A percentile compares a stretch with the other conserved stretches of the same genome.
phyloP scores from a whole-genome alignment of 2,888 invertebrate species.

The Neria commutata region DNA sequence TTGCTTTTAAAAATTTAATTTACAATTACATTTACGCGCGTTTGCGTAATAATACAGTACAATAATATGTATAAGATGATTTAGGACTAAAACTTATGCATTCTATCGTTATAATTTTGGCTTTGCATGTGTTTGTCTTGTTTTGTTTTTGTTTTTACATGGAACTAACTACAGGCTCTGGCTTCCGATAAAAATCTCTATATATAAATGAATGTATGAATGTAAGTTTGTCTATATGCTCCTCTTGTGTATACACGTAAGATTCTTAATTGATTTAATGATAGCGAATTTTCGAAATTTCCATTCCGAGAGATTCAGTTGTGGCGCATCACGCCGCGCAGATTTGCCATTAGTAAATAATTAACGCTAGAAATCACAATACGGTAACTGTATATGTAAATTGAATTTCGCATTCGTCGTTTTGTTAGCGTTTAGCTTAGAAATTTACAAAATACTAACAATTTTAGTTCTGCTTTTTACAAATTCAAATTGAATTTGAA shows the following conservation, averaged over 20 bases:
- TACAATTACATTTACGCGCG: too few relatives aligned
- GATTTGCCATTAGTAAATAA: constrained; percentile 45
- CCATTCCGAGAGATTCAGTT: constrained; percentile 8
- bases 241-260: constrained; percentile 11
- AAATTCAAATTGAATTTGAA: too few relatives aligned
- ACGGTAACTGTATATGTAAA: constrained; percentile 48
- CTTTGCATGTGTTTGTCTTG: constrained; percentile 32
- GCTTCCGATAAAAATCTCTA: neutral
- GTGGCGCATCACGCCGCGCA: constrained; percentile 7
- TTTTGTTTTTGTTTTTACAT: constrained; percentile 31
- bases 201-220: neutral
- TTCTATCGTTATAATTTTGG: constrained; percentile 17
- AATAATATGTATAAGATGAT: too few relatives aligned
- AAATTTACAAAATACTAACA: constrained; percentile 14
- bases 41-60: too few relatives aligned
- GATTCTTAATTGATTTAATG: neutral
- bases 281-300: constrained; percentile 16
- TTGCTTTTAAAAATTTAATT: constrained; percentile 39
- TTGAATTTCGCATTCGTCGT: neutral
- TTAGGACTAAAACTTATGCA: constrained; percentile 2
- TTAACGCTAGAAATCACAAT: constrained; percentile 62
- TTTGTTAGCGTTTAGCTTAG: neutral
- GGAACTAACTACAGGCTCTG: constrained; percentile 53
- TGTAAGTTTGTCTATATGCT: constrained; percentile 9
- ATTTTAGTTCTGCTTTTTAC: neutral